Percentiles rank a stretch among this genome's conserved stretches.
These are phyloP conservation scores for Sporophila hypoxantha DNA, from an alignment of 2,113 vertebrate genomes.

Conservation along the genomic window DNA sequence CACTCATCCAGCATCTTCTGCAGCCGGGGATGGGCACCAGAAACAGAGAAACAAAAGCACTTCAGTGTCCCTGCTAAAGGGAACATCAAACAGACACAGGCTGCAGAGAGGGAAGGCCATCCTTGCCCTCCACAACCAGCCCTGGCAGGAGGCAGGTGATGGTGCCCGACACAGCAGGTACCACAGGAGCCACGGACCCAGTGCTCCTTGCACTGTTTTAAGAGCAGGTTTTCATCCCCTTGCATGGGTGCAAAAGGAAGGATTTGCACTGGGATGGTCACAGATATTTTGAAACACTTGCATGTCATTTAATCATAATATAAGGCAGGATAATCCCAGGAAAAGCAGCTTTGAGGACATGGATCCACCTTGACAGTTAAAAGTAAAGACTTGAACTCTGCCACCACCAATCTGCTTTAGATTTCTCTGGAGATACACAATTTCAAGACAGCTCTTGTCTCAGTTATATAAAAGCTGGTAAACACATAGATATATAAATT, in stretches of 20 bases:
- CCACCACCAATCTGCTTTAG: neutral
- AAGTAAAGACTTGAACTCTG: neutral
- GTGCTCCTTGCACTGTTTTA: neutral
- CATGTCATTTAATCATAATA: neutral
- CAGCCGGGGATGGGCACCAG: neutral
- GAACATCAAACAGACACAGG: accelerated
- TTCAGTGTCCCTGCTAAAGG: neutral
- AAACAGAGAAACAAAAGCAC: constrained; percentile 30
- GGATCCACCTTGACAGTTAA: neutral
- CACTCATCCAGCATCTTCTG: constrained; percentile 91
- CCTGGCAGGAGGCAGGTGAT: accelerated
- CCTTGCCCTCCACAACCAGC: neutral
- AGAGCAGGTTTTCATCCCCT: neutral
- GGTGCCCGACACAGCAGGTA: accelerated
- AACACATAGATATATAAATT: neutral
- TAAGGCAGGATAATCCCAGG: neutral
- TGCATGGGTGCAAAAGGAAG: neutral
- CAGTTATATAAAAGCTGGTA: neutral
- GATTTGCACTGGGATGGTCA: neutral
- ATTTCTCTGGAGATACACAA: neutral
- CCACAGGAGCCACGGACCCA: accelerated
- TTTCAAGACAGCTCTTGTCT: neutral
- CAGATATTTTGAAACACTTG: neutral
- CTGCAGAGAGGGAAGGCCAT: neutral
- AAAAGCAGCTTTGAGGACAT: neutral